Base-by-base conservation (phyloP, 2,888 invertebrate species). In the Stictocephala bisonia region DNA sequence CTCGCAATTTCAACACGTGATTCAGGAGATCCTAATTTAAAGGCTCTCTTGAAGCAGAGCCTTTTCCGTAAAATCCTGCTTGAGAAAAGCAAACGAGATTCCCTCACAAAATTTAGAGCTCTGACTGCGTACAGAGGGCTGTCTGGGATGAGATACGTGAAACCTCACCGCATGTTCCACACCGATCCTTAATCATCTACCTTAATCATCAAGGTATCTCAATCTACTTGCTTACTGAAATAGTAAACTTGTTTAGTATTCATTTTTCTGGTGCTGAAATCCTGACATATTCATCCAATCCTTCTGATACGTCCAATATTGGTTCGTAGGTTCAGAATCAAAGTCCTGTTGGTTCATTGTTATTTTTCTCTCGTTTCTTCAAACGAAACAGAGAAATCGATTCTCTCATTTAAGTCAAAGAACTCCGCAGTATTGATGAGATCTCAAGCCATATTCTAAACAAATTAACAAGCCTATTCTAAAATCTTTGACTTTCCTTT, bases 371-470 rank as follows among this genome's bases (percentile, higher is more conserved):
- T 27, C 7, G 26, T 53, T 22, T 26, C 20, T n/a, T 22, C 7
- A 2, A 3, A 15, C n/a, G 53, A 53, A 26, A 24, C n/a, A 1
- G 6, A 53, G n/a, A 24, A 26, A 53, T 24, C 26, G 7, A 53
- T 53, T 2, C 3, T 22, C 3, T 53, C 53, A 11, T 11, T 53
- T 15, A 53, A 53, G 27, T 53, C 53, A 24, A 53, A 53, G n/a
- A 53, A 53, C 26, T 53, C 26, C 13, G n/a, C 53, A 53, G 53
- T 22, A 26, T 15, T 20, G 53, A 53, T 51, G 18, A n/a, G n/a
- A n/a, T n/a, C n/a, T n/a, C n/a, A n/a, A n/a, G n/a, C n/a, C n/a
- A n/a, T n/a, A n/a, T n/a, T 26, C 11, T 26, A 53, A 53, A 24
- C 24, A 53, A 26, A 4, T 53, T 53, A 3, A 3, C n/a, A 53